Percentiles rank a stretch among this genome's conserved stretches.
Conservation (phyloP, 2,888 invertebrate species). For the Melieria omissa region DNA sequence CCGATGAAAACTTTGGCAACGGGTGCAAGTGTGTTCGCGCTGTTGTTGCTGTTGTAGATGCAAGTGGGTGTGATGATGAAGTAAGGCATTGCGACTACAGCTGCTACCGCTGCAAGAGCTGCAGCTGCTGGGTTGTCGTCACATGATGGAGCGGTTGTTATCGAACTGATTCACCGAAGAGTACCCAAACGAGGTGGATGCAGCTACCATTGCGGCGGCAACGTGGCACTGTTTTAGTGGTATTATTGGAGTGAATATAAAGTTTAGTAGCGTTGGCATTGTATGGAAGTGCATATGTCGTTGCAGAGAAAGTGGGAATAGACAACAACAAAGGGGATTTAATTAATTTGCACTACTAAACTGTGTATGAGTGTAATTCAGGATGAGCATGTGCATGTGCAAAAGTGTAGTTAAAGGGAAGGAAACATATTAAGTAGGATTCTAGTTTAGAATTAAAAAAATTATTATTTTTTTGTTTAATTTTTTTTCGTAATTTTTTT, state of each 20-base stretch:
- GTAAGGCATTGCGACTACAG: constrained; percentile 56
- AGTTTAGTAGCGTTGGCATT: background rate
- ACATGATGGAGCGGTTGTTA: constrained; percentile 64
- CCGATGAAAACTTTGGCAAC: constrained; percentile 65
- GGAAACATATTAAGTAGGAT: too few species aligned
- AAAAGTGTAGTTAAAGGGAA: too few species aligned
- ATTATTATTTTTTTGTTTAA: too few species aligned
- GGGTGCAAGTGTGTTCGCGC: constrained; percentile 57
- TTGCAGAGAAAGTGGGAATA: too few species aligned
- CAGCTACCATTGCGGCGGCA: constrained; percentile 67
- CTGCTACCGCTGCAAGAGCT: constrained; percentile 66
- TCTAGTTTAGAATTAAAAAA: too few species aligned
- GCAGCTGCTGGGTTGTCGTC: constrained; percentile 68
- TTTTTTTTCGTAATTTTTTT: too few species aligned
- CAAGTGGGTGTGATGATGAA: constrained; percentile 48
- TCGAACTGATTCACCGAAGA: constrained; percentile 66
- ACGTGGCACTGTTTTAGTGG: constrained; percentile 61
- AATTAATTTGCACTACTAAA: background rate
- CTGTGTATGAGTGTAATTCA: background rate
- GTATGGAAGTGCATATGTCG: background rate
- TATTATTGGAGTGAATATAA: constrained; percentile 2
- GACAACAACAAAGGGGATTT: background rate
- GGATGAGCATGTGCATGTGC: too few species aligned
- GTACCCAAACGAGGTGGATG: constrained; percentile 66
- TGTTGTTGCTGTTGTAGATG: constrained; percentile 53